These are phyloP conservation scores for Pachycephus smyrnensis DNA, from an alignment of 2,888 invertebrate genomes.

Conservation along the genomic window DNA sequence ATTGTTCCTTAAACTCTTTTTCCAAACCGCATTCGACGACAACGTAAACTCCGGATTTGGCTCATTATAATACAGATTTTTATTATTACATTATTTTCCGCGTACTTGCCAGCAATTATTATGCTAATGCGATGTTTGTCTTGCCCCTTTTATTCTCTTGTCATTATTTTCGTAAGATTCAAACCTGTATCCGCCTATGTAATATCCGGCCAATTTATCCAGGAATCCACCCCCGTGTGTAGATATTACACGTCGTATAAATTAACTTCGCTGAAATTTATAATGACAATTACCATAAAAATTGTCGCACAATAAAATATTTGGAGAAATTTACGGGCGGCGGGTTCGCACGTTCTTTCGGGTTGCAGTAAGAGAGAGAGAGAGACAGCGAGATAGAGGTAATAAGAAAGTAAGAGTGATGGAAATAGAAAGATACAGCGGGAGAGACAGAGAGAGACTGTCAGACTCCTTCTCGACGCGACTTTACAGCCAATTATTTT, in stretches of 20 bases:
- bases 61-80: not conserved
- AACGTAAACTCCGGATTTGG: not conserved
- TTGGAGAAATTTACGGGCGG: conserved; percentile 58
- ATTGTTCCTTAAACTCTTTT: not conserved
- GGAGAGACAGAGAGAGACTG: not conserved
- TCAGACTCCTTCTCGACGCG: conserved; percentile 29
- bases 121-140: not conserved
- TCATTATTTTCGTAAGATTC: not conserved
- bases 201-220: not conserved
- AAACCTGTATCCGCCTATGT: not conserved
- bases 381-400: not conserved
- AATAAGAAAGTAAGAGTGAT: not conserved
- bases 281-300: conserved; percentile 67
- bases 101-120: not conserved
- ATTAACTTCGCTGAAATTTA: conserved; percentile 56
- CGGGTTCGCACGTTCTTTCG: not conserved
- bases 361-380: not conserved
- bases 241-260: not conserved
- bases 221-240: not conserved
- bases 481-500: conserved; percentile 66
- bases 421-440: not conserved
- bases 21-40: not conserved
- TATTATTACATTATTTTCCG: not conserved
- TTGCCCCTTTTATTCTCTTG: not conserved
- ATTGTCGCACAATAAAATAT: conserved; percentile 67